Percentiles rank a stretch among this genome's conserved stretches.
Evolutionary conservation across 2,888 invertebrate genomes (phyloP).

Genomic region (Cephus pygmeus): DNA sequence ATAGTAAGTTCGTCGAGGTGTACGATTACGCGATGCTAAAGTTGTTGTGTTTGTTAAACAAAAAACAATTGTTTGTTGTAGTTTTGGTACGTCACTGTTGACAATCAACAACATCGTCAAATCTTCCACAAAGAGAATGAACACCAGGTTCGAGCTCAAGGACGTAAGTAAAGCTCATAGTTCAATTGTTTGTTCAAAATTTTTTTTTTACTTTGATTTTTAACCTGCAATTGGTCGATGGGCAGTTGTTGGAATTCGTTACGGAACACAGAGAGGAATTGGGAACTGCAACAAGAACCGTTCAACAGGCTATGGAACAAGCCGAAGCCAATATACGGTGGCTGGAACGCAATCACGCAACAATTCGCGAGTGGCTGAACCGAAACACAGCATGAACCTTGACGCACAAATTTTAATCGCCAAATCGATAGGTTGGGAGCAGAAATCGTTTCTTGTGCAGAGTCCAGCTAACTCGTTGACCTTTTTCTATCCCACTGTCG

Average conservation of each 20-base stretch:
- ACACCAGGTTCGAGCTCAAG: conserved; percentile 79
- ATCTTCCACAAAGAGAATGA: conserved; percentile 79
- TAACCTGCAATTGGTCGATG: conserved; percentile 22
- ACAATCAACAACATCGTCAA: conserved; percentile 78
- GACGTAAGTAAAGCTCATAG: conserved; percentile 71
- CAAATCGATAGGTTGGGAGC: neutral
- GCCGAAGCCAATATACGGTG: conserved; percentile 86
- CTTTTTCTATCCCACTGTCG: neutral
- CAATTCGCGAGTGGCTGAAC: conserved; percentile 80
- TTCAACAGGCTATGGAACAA: conserved; percentile 84
- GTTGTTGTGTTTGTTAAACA: neutral
- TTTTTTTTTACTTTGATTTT: conserved; percentile 14
- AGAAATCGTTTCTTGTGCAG: neutral
- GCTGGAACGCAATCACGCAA: conserved; percentile 81
- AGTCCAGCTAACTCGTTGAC: neutral
- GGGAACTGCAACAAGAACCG: conserved; percentile 75
- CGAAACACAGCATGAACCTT: conserved; percentile 44
- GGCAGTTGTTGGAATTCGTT: conserved; percentile 78
- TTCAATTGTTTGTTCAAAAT: conserved; percentile 3
- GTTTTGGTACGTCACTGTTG: conserved; percentile 80
- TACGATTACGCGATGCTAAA: neutral
- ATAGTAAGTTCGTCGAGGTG: conserved; percentile 72
- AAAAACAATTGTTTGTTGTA: conserved; percentile 59
- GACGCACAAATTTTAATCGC: neutral
- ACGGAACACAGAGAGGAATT: conserved; percentile 74